Conservation (phyloP, 30 jellyfish, hydroid and myxozoan species). For the Pelagia noctiluca region DNA sequence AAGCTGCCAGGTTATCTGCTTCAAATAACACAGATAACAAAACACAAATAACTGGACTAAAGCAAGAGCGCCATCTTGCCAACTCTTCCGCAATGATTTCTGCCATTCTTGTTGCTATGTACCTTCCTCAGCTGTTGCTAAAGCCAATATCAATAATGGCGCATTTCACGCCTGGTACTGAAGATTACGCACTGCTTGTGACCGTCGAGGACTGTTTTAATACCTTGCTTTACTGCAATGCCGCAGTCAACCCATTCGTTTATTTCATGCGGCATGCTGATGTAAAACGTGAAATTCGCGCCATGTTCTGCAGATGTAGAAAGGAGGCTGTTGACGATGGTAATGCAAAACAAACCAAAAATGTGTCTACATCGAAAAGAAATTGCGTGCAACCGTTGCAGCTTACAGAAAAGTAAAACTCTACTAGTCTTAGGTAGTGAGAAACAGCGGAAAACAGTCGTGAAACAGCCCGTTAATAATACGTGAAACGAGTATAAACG, state of each 20-base stretch:
- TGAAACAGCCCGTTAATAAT: too few relatives aligned
- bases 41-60: background rate
- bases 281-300: constrained; percentile 16
- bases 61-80: constrained; percentile 28
- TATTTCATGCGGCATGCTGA: constrained; percentile 26
- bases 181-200: background rate
- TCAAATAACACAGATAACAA: too few relatives aligned
- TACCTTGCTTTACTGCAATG: constrained; percentile 25
- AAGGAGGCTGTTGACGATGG: background rate
- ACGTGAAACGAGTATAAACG: too few relatives aligned
- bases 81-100: constrained; percentile 28
- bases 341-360: too few relatives aligned
- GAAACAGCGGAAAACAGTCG: too few relatives aligned
- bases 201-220: constrained; percentile 36
- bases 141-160: constrained; percentile 35
- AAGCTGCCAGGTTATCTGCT: constrained; percentile 1
- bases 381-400: too few relatives aligned
- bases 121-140: constrained; percentile 51
- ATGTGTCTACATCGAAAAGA: too few relatives aligned
- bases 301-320: background rate
- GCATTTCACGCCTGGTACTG: background rate
- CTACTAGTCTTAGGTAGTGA: too few relatives aligned
- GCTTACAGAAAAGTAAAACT: too few relatives aligned
- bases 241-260: constrained; percentile 48
- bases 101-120: constrained; percentile 1